Evolutionary conservation across 1,140 invertebrate species (phyloP), one percentile per base, ranked within the genome.

Genomic region (Alviniconcha marisindica): DNA sequence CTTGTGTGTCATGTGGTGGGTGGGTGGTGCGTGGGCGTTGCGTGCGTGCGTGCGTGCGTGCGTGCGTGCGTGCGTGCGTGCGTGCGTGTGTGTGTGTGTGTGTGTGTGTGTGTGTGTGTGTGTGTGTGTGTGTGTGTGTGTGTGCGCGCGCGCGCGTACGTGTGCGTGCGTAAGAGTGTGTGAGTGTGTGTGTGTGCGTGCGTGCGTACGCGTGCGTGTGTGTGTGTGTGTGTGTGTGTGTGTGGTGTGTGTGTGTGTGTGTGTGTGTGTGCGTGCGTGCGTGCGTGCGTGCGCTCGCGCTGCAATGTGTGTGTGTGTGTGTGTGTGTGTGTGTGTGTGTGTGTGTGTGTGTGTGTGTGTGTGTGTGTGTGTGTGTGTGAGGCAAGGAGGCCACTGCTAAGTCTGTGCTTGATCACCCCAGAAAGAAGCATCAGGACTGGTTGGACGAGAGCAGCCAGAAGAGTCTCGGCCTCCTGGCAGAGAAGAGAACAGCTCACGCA

Each of bases 31-130:
- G 44, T 42, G 44, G 31, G 12, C 31, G 10, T n/a, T 51, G 31
- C 1, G 15, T 48, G 12, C 38, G 56, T 4, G 51, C 12, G 7
- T 66, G 33, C 21, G 78, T 38, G 78, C 10, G 54, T 81, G 78
- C 44, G 54, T 66, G 31, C 24, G 78, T 63, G 78, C 36, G 78
- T 80, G 54, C 36, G 78, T 80, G 56, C 40, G 56, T 80, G 36
- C n/a, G 78, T 80, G 78, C 33, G 78, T 80, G 48, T 33, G 33
- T 71, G 66, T 71, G 66, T 71, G 66, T 71, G 66, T 71, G 28
- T 38, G 60, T 71, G 33, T 71, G 60, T 71, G 66, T 36, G 66
- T 36, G 66, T 42, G 71, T 42, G 71, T 42, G 71, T 42, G 71
- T 73, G 71, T 73, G 71, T 42, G 71, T 73, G 71, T 73, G 71